A percentile compares a stretch with the other conserved stretches of the same genome.
Evolutionary conservation across 2,888 invertebrate genomes (phyloP).

Genomic region (Melikaiella ostensackeni): DNA sequence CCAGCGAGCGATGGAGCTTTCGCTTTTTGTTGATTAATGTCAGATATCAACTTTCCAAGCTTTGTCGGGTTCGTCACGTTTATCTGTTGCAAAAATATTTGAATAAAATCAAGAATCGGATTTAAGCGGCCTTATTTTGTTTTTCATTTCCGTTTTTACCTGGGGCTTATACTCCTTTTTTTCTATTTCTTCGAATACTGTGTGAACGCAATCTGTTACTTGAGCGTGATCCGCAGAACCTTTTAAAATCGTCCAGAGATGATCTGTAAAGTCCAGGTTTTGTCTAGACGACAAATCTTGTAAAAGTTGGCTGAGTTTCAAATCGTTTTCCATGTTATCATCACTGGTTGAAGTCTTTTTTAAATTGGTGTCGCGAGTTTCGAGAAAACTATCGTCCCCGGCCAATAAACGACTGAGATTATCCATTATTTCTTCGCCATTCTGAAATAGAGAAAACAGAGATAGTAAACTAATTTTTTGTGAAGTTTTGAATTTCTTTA

Average conservation of each 20-base stretch:
- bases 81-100: slow-evolving; percentile 40
- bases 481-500: neutral
- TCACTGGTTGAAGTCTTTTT: slow-evolving; percentile 1
- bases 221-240: slow-evolving; percentile 42
- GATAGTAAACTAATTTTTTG: neutral
- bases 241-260: slow-evolving; percentile 51
- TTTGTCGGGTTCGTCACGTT: slow-evolving; percentile 46
- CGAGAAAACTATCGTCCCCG: slow-evolving; percentile 24
- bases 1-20: slow-evolving; percentile 60
- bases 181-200: slow-evolving; percentile 43
- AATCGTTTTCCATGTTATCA: slow-evolving; percentile 17
- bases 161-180: slow-evolving; percentile 26
- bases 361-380: neutral
- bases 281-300: slow-evolving; percentile 44
- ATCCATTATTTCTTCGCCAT: slow-evolving; percentile 41
- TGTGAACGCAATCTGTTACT: slow-evolving; percentile 45
- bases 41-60: slow-evolving; percentile 44
- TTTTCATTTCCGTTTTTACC: neutral
- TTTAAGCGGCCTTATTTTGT: neutral
- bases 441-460: slow-evolving; percentile 34
- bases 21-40: slow-evolving; percentile 32
- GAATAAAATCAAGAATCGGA: neutral
- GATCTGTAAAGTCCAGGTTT: slow-evolving; percentile 52
- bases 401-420: slow-evolving; percentile 31
- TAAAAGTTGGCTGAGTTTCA: slow-evolving; percentile 42